Evolutionary conservation across 1,140 invertebrate genomes (phyloP), one percentile per base, ranked within the genome.

Genomic region (Drosophila melanica): DNA sequence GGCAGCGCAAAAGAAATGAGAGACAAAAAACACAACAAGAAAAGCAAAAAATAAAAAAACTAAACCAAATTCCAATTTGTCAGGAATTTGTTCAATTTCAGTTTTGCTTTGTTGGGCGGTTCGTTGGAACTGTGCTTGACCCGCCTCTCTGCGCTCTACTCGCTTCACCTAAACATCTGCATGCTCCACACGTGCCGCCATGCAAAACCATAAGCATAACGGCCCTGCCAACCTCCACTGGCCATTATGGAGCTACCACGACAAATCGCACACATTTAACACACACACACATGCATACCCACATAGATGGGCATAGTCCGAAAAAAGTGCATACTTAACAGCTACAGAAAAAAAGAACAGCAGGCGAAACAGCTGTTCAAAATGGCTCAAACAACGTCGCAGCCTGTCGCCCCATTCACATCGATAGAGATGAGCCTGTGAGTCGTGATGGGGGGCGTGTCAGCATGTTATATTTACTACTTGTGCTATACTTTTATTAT

Each of bases 71-170:
- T 90, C 86, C 86, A 90, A 90, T 90, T 90, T 90, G 86, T 90
- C 79, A 90, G 86, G 86, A 90, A 90, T 90, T 90, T 90, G 86
- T 90, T 90, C 86, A 90, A 90, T 90, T 90, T 90, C 72, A 86
- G 86, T 90, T 90, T 79, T 86, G 79, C 75, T 76, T 76, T 77
- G 70, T 70, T 60, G 53, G 69, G 68, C 30, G 65, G 18, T 72
- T 66, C 69, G 54, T 67, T 47, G 44, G 42, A 3, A 50, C 47
- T 27, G 12, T 23, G 53, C 12, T 59, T 45, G 39, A 55, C 39
- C 45, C 12, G 16, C 11, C 57, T n/a, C 45, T 41, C 14, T 50
- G 6, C 30, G 12, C 45, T 37, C 27, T 27, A 18, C 35, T 18
- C 23, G 30, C 44, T 33, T 16, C 11, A n/a, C 27, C 47, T 9